Conservation (phyloP, 2,113 vertebrate species). For the Macaca fascicularis region DNA sequence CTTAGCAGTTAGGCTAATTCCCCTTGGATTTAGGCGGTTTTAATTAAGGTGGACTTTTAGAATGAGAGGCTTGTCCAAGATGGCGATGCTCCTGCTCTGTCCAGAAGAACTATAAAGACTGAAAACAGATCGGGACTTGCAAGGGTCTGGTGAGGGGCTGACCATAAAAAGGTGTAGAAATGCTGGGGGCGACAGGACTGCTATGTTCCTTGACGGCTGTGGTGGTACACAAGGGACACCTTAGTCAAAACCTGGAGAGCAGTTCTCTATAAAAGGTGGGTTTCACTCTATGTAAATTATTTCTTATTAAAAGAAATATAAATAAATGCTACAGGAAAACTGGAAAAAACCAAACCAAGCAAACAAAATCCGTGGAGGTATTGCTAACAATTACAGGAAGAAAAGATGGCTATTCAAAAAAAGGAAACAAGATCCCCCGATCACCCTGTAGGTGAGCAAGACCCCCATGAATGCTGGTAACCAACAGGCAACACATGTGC, state of each 20-base stretch:
- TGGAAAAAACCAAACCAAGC: not conserved
- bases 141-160: not conserved
- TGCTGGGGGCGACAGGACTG: not conserved
- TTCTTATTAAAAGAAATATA: not conserved
- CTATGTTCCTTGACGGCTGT: not conserved
- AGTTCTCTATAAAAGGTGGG: not conserved
- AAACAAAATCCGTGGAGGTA: not conserved
- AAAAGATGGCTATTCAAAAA: not conserved
- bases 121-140: not conserved
- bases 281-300: not conserved
- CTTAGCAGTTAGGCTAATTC: too few relatives aligned
- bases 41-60: too few relatives aligned
- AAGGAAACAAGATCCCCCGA: not conserved
- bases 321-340: not conserved
- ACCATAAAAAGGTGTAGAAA: not conserved
- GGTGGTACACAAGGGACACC: fast-evolving
- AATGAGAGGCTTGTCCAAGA: too few relatives aligned
- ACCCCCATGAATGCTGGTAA: not conserved
- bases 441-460: not conserved
- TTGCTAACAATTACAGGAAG: not conserved
- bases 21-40: too few relatives aligned
- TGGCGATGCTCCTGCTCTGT: too few relatives aligned
- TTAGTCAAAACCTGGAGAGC: not conserved
- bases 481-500: too few relatives aligned
- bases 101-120: not conserved